Base-by-base conservation (phyloP, 2,113 vertebrate species). In the Tachuris rubrigastra region DNA sequence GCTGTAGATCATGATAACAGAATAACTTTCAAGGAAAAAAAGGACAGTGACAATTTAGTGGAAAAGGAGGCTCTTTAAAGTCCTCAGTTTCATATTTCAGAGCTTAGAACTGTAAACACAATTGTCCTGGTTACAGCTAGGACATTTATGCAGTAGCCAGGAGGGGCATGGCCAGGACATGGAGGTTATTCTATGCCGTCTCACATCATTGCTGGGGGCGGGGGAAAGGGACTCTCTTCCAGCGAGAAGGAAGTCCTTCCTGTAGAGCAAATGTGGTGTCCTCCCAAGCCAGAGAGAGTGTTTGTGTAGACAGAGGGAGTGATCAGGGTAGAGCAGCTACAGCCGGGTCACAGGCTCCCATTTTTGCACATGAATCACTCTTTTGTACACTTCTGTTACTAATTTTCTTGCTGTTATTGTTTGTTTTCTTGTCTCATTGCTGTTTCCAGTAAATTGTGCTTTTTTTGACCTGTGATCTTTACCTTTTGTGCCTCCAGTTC, bases 321-420 rank as follows among this genome's bases (percentile, higher is more conserved):
- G 5, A 10, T 1, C 2, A 9, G 60, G 3, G 39, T 46, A 30
- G 2, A 1, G 1, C 13, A 20, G 8, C 15, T 25, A 15, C 4
- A 20, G 7, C 20, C 0, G 0, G 6, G 10, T 35, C 10, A 9
- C 9, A 16, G 33, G 60, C 28, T 21, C 28, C 17, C 25, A 39
- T 17, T 60, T 67, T 39, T n/a, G 8, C 16, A 60, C 25, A 18
- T 30, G 19, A 89, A 39, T 46, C 15, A 46, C 13, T 52, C 16
- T 33, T 67, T 74, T 49, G 10, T 35, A 42, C 13, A 37, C 8
- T 37, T 56, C 7, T 58, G 5, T 27, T 66, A 37, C 33, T 44
- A 56, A 49, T 49, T 18, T 41, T 11, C 16, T 30, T 82, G 16
- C 28, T 67, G 8, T 22, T 44, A 19, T 31, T 73, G 12, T 27